Conservation (phyloP, 2,113 vertebrate species). For the Sinocyclocheilus maitianheensis region DNA sequence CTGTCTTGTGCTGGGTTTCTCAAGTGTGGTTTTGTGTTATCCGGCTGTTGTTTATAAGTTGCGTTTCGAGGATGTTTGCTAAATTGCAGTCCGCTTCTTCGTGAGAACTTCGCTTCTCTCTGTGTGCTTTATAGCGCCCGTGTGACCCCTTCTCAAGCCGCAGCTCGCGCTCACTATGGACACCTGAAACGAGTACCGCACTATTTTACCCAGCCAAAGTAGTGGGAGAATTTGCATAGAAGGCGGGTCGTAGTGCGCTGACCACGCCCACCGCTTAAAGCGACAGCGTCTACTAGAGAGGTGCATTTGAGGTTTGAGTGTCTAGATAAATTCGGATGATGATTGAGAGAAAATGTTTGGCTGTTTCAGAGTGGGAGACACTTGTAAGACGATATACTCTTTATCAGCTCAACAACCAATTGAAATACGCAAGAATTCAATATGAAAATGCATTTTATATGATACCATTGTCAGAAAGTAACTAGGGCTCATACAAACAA, state of each 20-base stretch:
- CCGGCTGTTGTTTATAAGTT: neutral
- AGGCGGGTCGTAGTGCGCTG: constrained; percentile 65
- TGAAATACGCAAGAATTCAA: neutral
- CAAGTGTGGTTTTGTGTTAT: constrained; percentile 5
- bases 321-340: neutral
- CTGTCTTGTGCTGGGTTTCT: neutral
- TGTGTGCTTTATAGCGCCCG: neutral
- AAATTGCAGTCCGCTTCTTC: neutral
- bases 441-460: neutral
- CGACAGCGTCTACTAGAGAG: constrained; percentile 54
- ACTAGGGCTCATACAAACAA: neutral
- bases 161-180: constrained; percentile 52
- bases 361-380: neutral
- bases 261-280: constrained; percentile 76
- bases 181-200: constrained; percentile 67
- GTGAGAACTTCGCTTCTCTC: neutral
- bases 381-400: neutral
- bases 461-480: neutral
- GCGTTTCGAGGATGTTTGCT: neutral
- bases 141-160: constrained; percentile 38
- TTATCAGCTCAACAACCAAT: neutral
- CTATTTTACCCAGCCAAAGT: constrained; percentile 63
- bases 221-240: constrained; percentile 65
- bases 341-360: neutral
- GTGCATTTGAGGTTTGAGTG: neutral